Base-by-base conservation (phyloP, 2,113 vertebrate species). In the Nettapus auritus region DNA sequence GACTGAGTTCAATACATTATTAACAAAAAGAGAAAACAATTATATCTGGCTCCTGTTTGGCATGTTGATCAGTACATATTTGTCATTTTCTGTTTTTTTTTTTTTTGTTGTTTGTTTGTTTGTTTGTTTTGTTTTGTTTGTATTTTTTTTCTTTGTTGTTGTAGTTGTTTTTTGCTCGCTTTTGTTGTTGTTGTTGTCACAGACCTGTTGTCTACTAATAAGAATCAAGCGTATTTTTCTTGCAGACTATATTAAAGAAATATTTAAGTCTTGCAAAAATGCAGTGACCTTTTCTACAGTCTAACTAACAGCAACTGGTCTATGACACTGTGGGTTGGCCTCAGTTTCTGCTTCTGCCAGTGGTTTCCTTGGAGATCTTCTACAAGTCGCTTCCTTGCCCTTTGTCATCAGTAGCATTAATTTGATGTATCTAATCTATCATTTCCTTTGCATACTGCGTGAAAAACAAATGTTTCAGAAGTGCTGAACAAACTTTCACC, bases 291-390 rank as follows among this genome's bases (percentile, higher is more conserved):
- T 90, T 94, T 74, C 57, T 26, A 36, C 56, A 67, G 46, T 26
- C 18, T 62, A 77, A 42, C 23, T 60, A 76, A 48, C 31, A 82
- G 26, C 13, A 60, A 64, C 31, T 52, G 9, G 28, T 89, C 13
- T 83, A 40, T 79, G n/a, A 88, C 60, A 46, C 59, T 63, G 17
- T 0, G 0, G 18, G 8, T 46, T 62, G 56, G 48, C 55, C 40
- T 86, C 34, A 13, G 73, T 46, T 93, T 80, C 70, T 82, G 40
- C 28, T 79, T 92, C 57, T 69, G 53, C 19, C 34, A 38, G 9
- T 68, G 38, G n/a, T 94, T 93, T 97, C 94, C 88, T 79, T 84
- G 38, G 70, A 91, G 84, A 95, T 12, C 8, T 86, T 88, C 52
- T 87, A 40, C 38, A 91, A 68, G 36, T 87, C 8, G 2, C 48